Percentiles rank a stretch among this genome's conserved stretches.
Evolutionary conservation across 2,888 invertebrate species (phyloP).

Genomic region (Cremastinae sp.): DNA sequence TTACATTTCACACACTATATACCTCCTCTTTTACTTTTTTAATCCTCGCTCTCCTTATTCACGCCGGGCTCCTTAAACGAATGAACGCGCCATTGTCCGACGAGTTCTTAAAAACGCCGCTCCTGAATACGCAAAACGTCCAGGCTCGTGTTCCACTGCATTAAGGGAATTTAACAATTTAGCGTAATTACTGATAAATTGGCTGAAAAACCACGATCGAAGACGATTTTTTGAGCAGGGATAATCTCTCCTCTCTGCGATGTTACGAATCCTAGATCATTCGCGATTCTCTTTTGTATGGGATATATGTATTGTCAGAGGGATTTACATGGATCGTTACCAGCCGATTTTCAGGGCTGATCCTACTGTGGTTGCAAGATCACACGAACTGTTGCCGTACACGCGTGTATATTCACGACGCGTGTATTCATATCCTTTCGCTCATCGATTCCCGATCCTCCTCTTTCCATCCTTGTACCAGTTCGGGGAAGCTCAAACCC

Average conservation of each 20-base stretch:
- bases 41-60: conserved; percentile 30
- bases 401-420: conserved; percentile 36
- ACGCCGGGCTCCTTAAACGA: too few species aligned
- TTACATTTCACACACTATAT: conserved; percentile 30
- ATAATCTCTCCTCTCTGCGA: too few species aligned
- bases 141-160: too few species aligned
- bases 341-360: conserved; percentile 54
- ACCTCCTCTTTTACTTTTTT: conserved; percentile 11
- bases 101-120: too few species aligned
- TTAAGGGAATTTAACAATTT: too few species aligned
- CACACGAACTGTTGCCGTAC: conserved; percentile 10
- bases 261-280: conserved; percentile 19
- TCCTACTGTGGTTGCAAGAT: conserved; percentile 34
- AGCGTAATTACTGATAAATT: too few species aligned
- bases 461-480: conserved; percentile 19
- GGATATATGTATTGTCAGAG: conserved; percentile 14
- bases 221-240: too few species aligned
- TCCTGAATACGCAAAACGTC: too few species aligned
- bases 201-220: too few species aligned
- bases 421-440: neutral
- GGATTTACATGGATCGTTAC: conserved; percentile 56
- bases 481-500: conserved; percentile 25
- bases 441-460: neutral
- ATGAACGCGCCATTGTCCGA: conserved; percentile 29
- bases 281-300: conserved; percentile 42